Evolutionary conservation across 2,113 vertebrate species (phyloP).

Genomic region (Ammodytes marinus): DNA sequence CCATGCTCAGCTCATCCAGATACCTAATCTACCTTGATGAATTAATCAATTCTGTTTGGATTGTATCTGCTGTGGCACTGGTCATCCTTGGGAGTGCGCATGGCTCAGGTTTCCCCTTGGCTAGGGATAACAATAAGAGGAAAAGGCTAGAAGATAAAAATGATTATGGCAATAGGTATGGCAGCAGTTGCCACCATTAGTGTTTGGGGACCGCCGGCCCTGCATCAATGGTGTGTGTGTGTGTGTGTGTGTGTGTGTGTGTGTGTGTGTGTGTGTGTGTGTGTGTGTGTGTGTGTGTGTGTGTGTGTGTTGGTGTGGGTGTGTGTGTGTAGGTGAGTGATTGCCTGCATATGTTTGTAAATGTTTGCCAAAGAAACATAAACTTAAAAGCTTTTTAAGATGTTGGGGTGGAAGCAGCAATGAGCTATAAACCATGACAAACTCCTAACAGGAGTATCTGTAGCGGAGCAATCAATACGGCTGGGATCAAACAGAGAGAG

Average conservation of each 20-base stretch:
- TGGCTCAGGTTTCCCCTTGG: no score
- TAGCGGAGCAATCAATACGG: slow-evolving; percentile 64
- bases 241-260: neutral
- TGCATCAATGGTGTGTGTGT: neutral
- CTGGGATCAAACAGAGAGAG: slow-evolving; percentile 53
- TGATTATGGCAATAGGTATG: neutral
- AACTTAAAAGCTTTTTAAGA: slow-evolving; percentile 29
- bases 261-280: neutral
- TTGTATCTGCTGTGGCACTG: no score
- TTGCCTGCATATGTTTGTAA: neutral
- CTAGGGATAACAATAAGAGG: no score
- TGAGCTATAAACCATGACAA: slow-evolving; percentile 48
- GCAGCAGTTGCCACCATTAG: neutral
- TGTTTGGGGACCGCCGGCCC: neutral
- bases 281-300: neutral
- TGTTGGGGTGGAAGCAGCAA: slow-evolving; percentile 56
- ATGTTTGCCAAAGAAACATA: slow-evolving; percentile 14
- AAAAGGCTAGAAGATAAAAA: neutral
- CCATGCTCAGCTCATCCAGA: no score
- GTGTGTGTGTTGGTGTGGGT: neutral
- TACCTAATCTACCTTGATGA: no score
- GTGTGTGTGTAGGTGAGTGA: neutral
- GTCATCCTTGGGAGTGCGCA: no score
- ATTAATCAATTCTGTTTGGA: no score
- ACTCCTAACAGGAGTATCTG: slow-evolving; percentile 56